Evolutionary conservation across 2,888 invertebrate genomes (phyloP), one percentile per base, ranked within the genome.

Genomic region (Ormyrus thymus): DNA sequence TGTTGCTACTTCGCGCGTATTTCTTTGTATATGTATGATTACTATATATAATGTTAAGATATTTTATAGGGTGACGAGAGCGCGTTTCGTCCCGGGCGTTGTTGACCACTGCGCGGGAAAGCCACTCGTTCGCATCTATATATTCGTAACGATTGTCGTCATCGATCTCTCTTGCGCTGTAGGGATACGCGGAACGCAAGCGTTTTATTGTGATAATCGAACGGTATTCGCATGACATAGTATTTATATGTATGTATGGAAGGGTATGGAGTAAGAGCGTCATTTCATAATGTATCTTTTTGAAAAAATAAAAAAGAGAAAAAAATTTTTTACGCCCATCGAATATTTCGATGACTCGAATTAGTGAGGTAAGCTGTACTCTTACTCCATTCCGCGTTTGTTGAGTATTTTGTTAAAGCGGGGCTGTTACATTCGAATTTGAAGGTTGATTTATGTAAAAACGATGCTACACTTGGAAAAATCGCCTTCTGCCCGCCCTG

Each of bases 281-380:
- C 56, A 58, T 78, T 78, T 78, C 65, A 10, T 79, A 79, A 70
- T 10, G 75, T 70, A 78, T 48, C 69, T 13, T 53, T 68, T 62
- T 68, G 50, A 73, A 62, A 73, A 78, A 50, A 43, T 9, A 29
- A 53, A 46, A 78, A 50, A 43, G 9, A 29, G 46, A 46, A 77
- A 71, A 77, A 77, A 69, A 71, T 15, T 53, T 78, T 78, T 78
- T 69, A 78, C 58, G 66, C 50, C 13, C 13, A 53, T 76, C 61
- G 29, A 43, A 48, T 43, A 72, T 59, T 72, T 58, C 3, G 65
- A 65, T 11, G 66, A 74, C 7, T 65, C 56, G 46, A 43, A 43
- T 64, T 64, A 55, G 51, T 13, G 6, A 50, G 29, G 29, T 64
- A 29, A 43, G 8, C 10, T n/a, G 43, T 29, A 59, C 56, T 59